Conservation (phyloP, 2,113 vertebrate species). For the Gymnobelideus leadbeateri region DNA sequence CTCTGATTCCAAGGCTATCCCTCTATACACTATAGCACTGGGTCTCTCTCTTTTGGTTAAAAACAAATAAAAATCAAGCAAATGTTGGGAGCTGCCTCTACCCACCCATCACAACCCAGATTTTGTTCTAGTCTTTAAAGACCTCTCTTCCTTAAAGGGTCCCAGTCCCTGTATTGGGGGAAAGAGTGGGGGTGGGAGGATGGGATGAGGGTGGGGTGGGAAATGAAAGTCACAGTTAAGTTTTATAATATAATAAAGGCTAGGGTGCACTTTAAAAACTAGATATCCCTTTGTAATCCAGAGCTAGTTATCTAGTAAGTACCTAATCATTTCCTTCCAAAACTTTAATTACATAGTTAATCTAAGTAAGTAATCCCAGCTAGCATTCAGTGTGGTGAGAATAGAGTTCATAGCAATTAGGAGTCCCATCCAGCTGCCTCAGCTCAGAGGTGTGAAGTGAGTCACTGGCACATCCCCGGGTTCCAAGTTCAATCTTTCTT, state of each 20-base stretch:
- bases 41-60: not conserved
- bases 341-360: not conserved
- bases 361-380: slow-evolving; percentile 41
- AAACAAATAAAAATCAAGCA: not conserved
- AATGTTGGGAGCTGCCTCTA: not conserved
- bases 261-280: not conserved
- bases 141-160: not conserved
- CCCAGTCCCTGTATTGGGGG: not conserved
- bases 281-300: not conserved
- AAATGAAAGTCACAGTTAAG: not conserved
- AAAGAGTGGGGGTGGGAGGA: no score
- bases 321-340: not conserved
- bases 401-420: not conserved
- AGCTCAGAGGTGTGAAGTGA: not conserved
- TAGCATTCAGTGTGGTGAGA: slow-evolving; percentile 44
- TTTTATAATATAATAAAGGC: not conserved
- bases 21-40: not conserved
- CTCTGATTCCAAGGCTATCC: not conserved
- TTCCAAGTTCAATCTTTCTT: slow-evolving; percentile 46
- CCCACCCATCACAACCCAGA: not conserved
- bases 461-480: not conserved
- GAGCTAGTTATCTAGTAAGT: not conserved
- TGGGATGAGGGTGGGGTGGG: no score
- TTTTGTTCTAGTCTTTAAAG: not conserved
- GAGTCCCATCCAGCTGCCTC: not conserved